These are phyloP conservation scores for Himalopsyche kuldschensis DNA, from an alignment of 2,888 invertebrate genomes.

Conservation along the genomic window DNA sequence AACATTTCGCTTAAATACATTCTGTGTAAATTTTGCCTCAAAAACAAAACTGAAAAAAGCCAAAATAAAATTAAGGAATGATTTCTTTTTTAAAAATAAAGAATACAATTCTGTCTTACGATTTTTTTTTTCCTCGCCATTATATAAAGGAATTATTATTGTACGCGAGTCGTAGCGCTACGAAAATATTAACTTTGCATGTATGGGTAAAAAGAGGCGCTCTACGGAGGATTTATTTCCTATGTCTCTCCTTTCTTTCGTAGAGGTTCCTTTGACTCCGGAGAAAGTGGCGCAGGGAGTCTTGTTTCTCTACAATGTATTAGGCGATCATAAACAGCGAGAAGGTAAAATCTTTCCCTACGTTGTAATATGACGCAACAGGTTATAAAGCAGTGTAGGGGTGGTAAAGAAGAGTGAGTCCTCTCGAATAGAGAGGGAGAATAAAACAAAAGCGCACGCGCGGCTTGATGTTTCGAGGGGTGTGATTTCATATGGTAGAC, in stretches of 20 bases:
- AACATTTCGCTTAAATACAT: background rate
- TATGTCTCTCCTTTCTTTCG: background rate
- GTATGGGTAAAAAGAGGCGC: background rate
- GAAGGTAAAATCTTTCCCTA: constrained; percentile 5
- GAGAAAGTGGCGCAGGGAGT: constrained; percentile 40
- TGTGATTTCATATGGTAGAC: background rate
- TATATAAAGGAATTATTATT: background rate
- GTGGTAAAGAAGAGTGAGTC: constrained; percentile 2
- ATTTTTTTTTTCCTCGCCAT: too few relatives aligned
- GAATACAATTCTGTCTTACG: too few relatives aligned
- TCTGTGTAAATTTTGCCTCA: background rate
- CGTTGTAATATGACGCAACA: background rate
- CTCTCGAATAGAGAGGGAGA: background rate
- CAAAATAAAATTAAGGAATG: too few relatives aligned
- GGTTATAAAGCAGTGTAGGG: background rate
- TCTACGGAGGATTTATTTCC: background rate
- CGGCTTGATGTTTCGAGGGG: background rate
- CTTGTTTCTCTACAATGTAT: constrained; percentile 38
- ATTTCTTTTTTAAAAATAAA: too few relatives aligned
- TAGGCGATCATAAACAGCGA: constrained; percentile 18
- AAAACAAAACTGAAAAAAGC: too few relatives aligned
- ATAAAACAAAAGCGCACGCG: background rate
- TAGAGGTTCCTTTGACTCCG: constrained; percentile 11
- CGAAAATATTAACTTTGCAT: background rate
- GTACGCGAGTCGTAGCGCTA: background rate